Base-by-base conservation (phyloP, 2,113 vertebrate species). In the Eurypyga helias region DNA sequence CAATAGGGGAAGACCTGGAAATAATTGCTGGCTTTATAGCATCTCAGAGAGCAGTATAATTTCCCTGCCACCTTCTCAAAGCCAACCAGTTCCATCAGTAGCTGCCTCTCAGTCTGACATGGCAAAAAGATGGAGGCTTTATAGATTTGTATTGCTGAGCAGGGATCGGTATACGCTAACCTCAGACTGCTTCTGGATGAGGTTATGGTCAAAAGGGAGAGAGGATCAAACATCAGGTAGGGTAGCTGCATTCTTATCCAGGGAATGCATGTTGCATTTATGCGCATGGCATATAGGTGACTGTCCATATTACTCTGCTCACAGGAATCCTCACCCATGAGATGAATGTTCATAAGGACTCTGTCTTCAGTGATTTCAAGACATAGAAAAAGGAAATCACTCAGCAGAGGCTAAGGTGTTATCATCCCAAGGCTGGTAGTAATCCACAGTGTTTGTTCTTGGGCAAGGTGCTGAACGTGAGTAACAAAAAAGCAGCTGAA, bases 401-500 rank as follows among this genome's bases (percentile, higher is more conserved):
- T 78, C 54, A 70, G 41, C 17, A 70, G 43, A 81, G 36, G 36
- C 46, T 83, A 81, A 77, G 1, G 13, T 85, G n/a, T 89, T 91
- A 87, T 91, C 61, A 52, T 71, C 73, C 20, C 41, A 45, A 90
- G 54, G 54, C 49, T 93, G 73, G 36, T 89, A 57, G 48, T 54
- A 72, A 87, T 85, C 84, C 94, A 93, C 36, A 91, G 28, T 13
- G 69, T 77, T 94, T 13, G 69, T 77, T 94, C 89, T 36, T 83
- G 62, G 41, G 78, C 66, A 91, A 87, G 78, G 77, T 87, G 81
- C 61, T 94, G 93, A 60, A 84, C 54, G n/a, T 19, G 9, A 89
- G 45, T 70, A 96, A 87, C 49, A 94, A 93, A 94, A 93, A 89
- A 67, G 33, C 17, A 82, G 48, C n/a, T 80, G 87, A 93, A 89